A percentile compares a stretch with the other conserved stretches of the same genome.
Conservation (phyloP, 2,797 vertebrate species). For the Crocidura indochinensis region DNA sequence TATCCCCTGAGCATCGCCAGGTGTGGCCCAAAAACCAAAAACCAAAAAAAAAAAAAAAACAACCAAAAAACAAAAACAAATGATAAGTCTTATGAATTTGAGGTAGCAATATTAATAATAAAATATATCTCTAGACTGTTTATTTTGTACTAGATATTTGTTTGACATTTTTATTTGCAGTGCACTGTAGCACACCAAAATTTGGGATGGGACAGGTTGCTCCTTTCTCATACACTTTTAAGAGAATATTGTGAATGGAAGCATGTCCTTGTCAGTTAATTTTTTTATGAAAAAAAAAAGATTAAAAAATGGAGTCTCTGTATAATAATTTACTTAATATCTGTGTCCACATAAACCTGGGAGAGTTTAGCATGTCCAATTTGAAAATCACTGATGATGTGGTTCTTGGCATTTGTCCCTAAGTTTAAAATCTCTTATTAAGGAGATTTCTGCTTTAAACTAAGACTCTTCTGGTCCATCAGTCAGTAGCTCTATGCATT, state of each 20-base stretch:
- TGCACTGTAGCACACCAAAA: background rate
- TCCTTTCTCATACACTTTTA: background rate
- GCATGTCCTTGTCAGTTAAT: background rate
- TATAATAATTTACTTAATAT: background rate
- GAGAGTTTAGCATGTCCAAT: background rate
- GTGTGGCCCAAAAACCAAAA: too few species aligned
- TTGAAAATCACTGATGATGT: background rate
- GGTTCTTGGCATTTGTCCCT: background rate
- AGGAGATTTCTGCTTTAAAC: background rate
- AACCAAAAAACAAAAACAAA: background rate
- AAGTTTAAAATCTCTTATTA: background rate
- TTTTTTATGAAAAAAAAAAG: background rate
- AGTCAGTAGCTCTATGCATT: background rate
- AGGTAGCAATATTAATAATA: background rate
- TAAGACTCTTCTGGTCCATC: background rate
- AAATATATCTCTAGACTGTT: background rate
- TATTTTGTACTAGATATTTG: background rate
- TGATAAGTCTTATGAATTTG: background rate
- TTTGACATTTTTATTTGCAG: background rate
- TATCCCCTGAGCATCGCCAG: too few species aligned
- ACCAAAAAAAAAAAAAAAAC: background rate
- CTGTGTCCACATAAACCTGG: background rate
- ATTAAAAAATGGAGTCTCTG: background rate
- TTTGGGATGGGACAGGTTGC: background rate
- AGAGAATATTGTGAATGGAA: background rate